phyloP scores from a whole-genome alignment of 2,888 invertebrate species.

The Choristoneura rosaceana region DNA sequence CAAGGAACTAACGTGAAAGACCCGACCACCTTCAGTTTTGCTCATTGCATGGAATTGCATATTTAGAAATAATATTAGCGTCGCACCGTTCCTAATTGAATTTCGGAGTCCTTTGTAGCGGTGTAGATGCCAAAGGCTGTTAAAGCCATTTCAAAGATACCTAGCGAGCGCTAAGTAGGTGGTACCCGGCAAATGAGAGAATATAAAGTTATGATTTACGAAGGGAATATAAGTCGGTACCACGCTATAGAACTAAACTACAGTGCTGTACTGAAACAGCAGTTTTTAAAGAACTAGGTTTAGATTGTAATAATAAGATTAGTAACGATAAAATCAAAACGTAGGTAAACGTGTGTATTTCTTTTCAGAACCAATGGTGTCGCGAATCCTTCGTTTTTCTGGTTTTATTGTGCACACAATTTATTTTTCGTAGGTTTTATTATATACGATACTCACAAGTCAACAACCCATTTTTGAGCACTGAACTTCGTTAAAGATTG shows the following conservation, averaged over 20 bases:
- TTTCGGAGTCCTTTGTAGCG: slow-evolving; percentile 78
- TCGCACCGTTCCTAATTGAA: slow-evolving; percentile 73
- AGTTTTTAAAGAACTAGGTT: background rate
- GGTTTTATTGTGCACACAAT: no score
- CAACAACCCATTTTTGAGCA: no score
- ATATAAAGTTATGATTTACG: slow-evolving; percentile 85
- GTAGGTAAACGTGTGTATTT: no score
- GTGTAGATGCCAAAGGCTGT: slow-evolving; percentile 68
- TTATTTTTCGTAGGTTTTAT: no score
- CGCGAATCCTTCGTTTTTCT: no score
- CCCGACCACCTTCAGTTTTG: background rate
- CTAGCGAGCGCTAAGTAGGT: slow-evolving; percentile 57
- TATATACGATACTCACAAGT: no score
- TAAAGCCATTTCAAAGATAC: slow-evolving; percentile 81
- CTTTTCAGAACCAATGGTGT: no score
- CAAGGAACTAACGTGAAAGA: background rate
- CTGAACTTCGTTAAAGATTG: no score
- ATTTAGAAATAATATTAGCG: slow-evolving; percentile 68
- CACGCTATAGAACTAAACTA: no score
- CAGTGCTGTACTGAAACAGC: background rate
- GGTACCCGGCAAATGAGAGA: slow-evolving; percentile 75
- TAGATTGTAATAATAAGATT: background rate
- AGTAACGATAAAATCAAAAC: no score
- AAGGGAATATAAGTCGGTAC: slow-evolving; percentile 57
- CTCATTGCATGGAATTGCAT: slow-evolving; percentile 55